These are phyloP conservation scores for Onchidella celtica DNA, from an alignment of 2,888 invertebrate species.

Conservation along the genomic window DNA sequence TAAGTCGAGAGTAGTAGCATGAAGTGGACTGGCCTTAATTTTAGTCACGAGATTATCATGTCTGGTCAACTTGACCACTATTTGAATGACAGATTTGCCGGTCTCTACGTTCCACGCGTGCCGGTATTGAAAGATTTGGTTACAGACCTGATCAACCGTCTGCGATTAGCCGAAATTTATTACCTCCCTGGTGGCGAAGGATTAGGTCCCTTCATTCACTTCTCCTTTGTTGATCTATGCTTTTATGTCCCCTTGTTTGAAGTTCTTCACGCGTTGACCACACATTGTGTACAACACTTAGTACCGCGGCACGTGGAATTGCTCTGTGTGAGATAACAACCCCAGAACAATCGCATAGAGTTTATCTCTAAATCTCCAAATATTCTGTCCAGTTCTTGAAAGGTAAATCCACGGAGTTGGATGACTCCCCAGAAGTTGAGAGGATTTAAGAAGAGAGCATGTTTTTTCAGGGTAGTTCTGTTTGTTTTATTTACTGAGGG, in stretches of 20 bases:
- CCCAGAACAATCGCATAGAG: neutral
- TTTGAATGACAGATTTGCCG: neutral
- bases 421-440: no score
- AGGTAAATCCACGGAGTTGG: neutral
- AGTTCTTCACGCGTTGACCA: neutral
- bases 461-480: no score
- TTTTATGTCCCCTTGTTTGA: neutral
- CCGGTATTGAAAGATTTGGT: neutral
- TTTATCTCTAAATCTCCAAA: neutral
- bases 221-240: neutral
- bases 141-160: neutral
- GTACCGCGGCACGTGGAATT: neutral
- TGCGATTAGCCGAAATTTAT: neutral
- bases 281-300: neutral
- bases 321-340: neutral
- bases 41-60: no score
- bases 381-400: neutral
- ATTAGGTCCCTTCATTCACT: neutral
- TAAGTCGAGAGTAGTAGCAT: no score
- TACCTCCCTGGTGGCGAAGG: neutral
- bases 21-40: no score
- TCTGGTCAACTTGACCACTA: neutral
- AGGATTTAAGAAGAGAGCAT: no score
- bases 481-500: no score
- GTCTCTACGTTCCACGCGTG: neutral